Conservation (phyloP, 2,888 invertebrate species). For the Zelleria hepariella region DNA sequence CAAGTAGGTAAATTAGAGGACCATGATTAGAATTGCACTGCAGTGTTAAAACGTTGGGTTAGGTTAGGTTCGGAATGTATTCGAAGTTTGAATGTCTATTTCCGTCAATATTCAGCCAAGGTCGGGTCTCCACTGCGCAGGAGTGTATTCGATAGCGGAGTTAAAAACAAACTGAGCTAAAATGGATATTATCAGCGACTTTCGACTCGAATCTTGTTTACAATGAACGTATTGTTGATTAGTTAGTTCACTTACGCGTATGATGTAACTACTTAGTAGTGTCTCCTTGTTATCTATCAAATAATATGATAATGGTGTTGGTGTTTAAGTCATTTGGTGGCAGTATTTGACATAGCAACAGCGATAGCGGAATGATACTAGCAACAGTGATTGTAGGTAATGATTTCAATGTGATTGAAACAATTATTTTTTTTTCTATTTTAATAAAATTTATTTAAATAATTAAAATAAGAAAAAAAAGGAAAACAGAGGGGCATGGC, state of each 20-base stretch:
- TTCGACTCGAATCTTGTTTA: conserved; percentile 10
- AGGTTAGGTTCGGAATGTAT: conserved; percentile 21
- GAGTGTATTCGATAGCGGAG: conserved; percentile 30
- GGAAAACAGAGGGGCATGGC: no score
- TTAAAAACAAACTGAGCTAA: conserved; percentile 26
- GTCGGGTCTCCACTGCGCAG: conserved; percentile 29
- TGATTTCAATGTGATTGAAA: no score
- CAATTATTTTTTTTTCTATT: no score
- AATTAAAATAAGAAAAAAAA: no score
- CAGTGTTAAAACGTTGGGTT: not conserved
- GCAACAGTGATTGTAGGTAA: no score
- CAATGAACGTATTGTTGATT: conserved; percentile 16
- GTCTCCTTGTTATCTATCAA: conserved; percentile 4
- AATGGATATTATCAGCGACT: not conserved
- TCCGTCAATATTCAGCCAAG: not conserved
- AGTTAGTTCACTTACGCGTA: no score
- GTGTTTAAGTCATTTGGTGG: not conserved
- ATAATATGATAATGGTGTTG: not conserved
- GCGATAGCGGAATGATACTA: not conserved
- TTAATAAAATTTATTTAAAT: no score
- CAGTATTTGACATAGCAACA: not conserved
- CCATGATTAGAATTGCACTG: not conserved
- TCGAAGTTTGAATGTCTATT: conserved; percentile 25
- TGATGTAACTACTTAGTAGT: conserved; percentile 21
- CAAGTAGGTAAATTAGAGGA: not conserved